Evolutionary conservation across 2,797 vertebrate species (phyloP).

Genomic region (Salarias fasciatus): DNA sequence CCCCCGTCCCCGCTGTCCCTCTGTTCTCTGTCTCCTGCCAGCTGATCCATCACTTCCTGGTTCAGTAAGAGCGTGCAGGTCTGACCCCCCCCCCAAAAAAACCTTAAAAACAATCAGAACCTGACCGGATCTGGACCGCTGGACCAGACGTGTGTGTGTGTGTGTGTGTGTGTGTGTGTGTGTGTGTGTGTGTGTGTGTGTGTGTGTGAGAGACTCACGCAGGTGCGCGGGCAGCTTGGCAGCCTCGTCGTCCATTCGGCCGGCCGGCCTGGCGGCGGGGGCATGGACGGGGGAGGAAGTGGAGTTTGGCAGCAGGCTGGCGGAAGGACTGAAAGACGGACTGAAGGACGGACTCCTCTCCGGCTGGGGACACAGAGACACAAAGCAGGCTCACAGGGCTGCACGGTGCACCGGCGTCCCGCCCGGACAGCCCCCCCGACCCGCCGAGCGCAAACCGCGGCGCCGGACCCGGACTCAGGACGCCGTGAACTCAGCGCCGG

Average conservation of each 20-base stretch:
- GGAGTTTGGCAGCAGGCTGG: slow-evolving; percentile 92
- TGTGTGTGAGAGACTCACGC: slow-evolving; percentile 88
- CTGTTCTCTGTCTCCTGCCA: no score
- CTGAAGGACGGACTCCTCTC: slow-evolving; percentile 97
- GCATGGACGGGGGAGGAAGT: slow-evolving; percentile 94
- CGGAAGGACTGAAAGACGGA: slow-evolving; percentile 96
- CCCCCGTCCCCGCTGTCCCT: no score
- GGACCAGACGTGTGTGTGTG: slow-evolving; percentile 23
- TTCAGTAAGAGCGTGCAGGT: slow-evolving; percentile 6
- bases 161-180: slow-evolving; percentile 35
- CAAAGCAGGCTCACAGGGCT: slow-evolving; percentile 81
- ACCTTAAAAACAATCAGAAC: no score
- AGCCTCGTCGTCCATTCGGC: slow-evolving; percentile 94
- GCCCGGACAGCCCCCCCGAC: slow-evolving; percentile 67
- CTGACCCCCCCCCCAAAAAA: no score
- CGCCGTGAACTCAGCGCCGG: slow-evolving; percentile 33
- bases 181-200: slow-evolving; percentile 34
- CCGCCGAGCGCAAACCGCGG: no score
- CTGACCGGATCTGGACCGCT: no score
- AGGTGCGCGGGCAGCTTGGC: slow-evolving; percentile 93
- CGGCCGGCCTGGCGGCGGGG: slow-evolving; percentile 86
- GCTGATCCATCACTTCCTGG: no score
- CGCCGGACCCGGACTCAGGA: slow-evolving; percentile 52
- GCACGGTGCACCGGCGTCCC: slow-evolving; percentile 62
- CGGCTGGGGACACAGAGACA: slow-evolving; percentile 90